Evolutionary conservation across 2,113 vertebrate genomes (phyloP), one percentile per base, ranked within the genome.

Genomic region (Xyrauchen texanus): DNA sequence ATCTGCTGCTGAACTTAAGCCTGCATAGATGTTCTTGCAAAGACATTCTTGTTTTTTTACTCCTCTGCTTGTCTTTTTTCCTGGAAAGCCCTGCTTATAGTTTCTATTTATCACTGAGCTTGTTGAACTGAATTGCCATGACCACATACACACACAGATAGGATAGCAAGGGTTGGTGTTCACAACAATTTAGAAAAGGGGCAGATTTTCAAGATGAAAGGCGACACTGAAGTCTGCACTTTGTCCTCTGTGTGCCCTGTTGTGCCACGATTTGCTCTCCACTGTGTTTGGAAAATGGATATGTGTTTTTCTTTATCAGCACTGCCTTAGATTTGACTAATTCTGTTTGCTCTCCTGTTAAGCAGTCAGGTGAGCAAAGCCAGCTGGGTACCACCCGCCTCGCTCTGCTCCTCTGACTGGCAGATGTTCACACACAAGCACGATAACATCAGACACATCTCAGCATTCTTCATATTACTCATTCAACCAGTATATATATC

Each of bases 231-330:
- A 53, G 16, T 49, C 47, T 68, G 34, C 68, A 60, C 79, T 87
- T 87, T 82, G 84, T 88, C 86, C 86, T 79, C 84, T 74, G 66
- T 42, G 42, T 42, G 49, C 21, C 68, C 51, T 69, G 81, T 55
- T 69, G 51, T 55, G 51, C 77, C 46, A 85, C 55, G 73, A 80
- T 51, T 82, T 13, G 62, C 84, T 73, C 83, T 67, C 79, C 68
- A 47, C 77, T 82, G 80, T 80, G 81, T 79, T 57, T 85, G 63
- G 42, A 61, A 83, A 89, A 90, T 65, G 5, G 77, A 81, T 87
- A 87, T 88, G 77, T 91, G 88, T 91, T 88, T 88, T 87, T 87
- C 84, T 84, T 89, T 88, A 86, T 91, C 87, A 88, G 87, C 51
- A 4, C 61, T 62, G 47, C 67, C 72, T 81, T 77, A 82, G 78